phyloP scores from a whole-genome alignment of 2,888 invertebrate species.

The Dinocampus coccinellae region DNA sequence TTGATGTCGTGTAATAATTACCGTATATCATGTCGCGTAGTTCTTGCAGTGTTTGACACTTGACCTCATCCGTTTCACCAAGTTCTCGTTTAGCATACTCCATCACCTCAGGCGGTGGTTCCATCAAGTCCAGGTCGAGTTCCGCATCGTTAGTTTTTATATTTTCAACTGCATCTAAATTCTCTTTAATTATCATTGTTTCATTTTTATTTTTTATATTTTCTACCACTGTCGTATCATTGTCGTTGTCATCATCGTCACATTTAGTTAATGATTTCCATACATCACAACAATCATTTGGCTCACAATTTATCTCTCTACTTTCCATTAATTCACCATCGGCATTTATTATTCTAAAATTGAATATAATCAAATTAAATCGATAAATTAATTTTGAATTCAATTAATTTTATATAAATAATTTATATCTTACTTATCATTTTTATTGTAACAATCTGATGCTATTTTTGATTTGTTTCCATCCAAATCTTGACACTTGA shows the following conservation, averaged over 20 bases:
- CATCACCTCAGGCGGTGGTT: constrained; percentile 77
- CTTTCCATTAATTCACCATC: constrained; percentile 39
- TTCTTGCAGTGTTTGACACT: constrained; percentile 78
- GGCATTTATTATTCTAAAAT: constrained; percentile 34
- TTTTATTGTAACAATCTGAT: constrained; percentile 5
- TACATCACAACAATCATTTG: constrained; percentile 37
- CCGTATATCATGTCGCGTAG: constrained; percentile 82
- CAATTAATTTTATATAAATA: neutral
- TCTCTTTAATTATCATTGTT: constrained; percentile 19
- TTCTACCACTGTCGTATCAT: constrained; percentile 12
- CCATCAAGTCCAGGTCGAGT: constrained; percentile 75
- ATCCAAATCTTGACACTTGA: constrained; percentile 10
- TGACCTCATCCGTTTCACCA: constrained; percentile 80
- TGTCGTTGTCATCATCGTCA: constrained; percentile 12
- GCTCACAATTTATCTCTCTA: constrained; percentile 42
- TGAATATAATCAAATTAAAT: neutral
- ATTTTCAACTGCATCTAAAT: constrained; percentile 32
- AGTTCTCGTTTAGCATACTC: constrained; percentile 78
- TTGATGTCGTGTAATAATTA: constrained; percentile 62
- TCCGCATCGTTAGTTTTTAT: constrained; percentile 70
- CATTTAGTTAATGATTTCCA: constrained; percentile 7
- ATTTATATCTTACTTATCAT: constrained; percentile 22
- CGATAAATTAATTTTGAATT: neutral
- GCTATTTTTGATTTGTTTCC: constrained; percentile 10
- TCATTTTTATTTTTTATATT: constrained; percentile 17